Conservation (phyloP, 2,113 vertebrate genomes). For the Chauna torquata region DNA sequence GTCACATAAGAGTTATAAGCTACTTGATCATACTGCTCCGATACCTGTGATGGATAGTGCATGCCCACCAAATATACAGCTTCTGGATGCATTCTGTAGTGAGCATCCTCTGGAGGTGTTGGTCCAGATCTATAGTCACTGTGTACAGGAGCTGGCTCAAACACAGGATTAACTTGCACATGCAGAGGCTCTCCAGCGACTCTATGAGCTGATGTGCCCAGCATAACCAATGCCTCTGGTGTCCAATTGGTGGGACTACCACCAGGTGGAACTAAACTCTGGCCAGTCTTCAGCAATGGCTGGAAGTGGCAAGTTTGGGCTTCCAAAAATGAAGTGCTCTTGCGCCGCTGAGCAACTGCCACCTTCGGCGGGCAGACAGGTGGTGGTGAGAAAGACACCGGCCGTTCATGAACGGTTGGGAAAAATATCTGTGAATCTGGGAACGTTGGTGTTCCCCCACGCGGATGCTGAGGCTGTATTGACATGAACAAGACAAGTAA, state of each 20-base stretch:
- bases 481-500: constrained; percentile 95
- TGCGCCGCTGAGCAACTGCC: constrained; percentile 91
- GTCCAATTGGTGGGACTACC: constrained; percentile 80
- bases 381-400: constrained; percentile 95
- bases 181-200: constrained; percentile 84
- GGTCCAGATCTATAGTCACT: constrained; percentile 85
- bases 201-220: constrained; percentile 81
- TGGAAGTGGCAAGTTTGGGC: constrained; percentile 93
- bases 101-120: constrained; percentile 82
- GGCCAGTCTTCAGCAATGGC: constrained; percentile 87
- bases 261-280: constrained; percentile 85
- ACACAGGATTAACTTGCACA: constrained; percentile 76
- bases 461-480: constrained; percentile 93
- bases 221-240: constrained; percentile 79
- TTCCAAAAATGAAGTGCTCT: constrained; percentile 98
- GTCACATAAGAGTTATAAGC: constrained; percentile 60
- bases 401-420: constrained; percentile 91
- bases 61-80: constrained; percentile 80
- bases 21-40: constrained; percentile 77
- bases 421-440: constrained; percentile 91
- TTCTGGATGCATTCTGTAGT: constrained; percentile 87
- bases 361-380: constrained; percentile 90
- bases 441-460: constrained; percentile 87
- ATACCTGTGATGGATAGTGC: constrained; percentile 76
- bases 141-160: constrained; percentile 84